Percentiles rank a stretch among this genome's conserved stretches.
Conservation (phyloP, 2,113 vertebrate genomes). For the Rutilus rutilus region DNA sequence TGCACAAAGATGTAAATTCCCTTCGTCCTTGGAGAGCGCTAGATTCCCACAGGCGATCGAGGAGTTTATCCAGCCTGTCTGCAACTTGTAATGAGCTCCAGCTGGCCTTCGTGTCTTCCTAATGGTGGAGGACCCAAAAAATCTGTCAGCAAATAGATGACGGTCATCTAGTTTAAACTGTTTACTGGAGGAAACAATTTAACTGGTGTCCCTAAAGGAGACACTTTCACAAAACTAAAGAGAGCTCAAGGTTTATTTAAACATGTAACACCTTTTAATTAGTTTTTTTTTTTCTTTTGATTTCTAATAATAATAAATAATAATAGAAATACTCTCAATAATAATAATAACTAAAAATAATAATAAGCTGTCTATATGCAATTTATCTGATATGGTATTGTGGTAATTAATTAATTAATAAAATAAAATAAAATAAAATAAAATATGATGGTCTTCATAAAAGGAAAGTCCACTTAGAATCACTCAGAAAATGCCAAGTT, state of each 20-base stretch:
- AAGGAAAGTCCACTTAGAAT: no score
- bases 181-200: not conserved
- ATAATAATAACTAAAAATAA: not conserved
- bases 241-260: not conserved
- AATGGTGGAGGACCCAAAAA: conserved; percentile 8
- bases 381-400: no score
- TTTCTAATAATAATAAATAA: not conserved
- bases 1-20: conserved; percentile 34
- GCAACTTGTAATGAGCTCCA: conserved; percentile 38
- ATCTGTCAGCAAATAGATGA: conserved; percentile 33
- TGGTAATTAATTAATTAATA: no score
- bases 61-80: conserved; percentile 35
- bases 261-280: not conserved
- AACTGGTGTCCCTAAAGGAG: not conserved
- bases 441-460: no score
- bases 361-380: no score
- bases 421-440: no score
- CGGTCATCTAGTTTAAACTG: conserved; percentile 8
- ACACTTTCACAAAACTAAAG: not conserved
- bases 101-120: conserved; percentile 14
- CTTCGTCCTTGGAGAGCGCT: not conserved
- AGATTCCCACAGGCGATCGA: conserved; percentile 17
- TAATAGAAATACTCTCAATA: not conserved
- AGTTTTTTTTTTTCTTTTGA: not conserved
- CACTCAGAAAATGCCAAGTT: no score